A percentile compares a stretch with the other conserved stretches of the same genome.
Evolutionary conservation across 2,113 vertebrate genomes (phyloP).

Genomic region (Mus pahari): DNA sequence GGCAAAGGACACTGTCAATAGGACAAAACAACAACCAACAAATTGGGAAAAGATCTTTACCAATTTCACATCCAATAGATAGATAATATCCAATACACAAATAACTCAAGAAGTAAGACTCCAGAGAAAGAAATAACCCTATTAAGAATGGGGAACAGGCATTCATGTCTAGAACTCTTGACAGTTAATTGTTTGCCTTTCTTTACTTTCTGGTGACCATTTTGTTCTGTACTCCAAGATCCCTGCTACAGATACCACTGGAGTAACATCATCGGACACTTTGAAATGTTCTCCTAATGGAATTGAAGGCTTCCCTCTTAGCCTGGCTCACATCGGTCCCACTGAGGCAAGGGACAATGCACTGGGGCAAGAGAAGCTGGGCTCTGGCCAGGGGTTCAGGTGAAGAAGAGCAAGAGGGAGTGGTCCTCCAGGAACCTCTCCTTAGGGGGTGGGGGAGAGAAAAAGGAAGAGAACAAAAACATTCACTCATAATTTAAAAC

Average conservation of each 20-base stretch:
- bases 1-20: too few species aligned
- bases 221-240: neutral
- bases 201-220: neutral
- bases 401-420: neutral
- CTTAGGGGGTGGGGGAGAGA: neutral
- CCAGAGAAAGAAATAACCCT: too few species aligned
- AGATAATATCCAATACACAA: too few species aligned
- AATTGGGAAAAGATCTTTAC: too few species aligned
- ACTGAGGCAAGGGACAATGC: neutral
- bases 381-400: neutral
- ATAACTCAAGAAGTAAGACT: too few species aligned
- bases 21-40: too few species aligned
- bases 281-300: neutral
- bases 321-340: neutral
- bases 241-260: neutral
- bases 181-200: neutral
- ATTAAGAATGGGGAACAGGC: too few species aligned
- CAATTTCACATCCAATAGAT: too few species aligned
- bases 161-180: neutral
- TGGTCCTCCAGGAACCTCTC: neutral
- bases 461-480: neutral
- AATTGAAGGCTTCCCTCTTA: neutral
- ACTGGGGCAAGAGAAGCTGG: neutral
- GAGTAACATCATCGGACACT: neutral
- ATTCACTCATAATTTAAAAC: constrained; percentile 52